Evolutionary conservation across 2,888 invertebrate species (phyloP).

Genomic region (Pseudolycoriella hygida): DNA sequence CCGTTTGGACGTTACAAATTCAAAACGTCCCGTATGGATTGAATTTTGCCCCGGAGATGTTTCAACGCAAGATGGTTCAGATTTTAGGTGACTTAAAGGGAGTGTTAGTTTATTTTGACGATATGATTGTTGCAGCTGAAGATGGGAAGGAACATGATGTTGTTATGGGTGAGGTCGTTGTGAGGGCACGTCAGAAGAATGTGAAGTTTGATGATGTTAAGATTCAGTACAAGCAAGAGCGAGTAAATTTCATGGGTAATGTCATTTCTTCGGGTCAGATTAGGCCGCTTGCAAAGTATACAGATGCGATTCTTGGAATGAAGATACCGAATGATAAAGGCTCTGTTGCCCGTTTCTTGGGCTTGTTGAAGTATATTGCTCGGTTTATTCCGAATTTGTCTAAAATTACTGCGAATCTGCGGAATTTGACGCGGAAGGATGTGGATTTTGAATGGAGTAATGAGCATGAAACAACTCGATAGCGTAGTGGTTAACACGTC

Average conservation of each 20-base stretch:
- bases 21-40: slow-evolving; percentile 9
- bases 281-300: not conserved
- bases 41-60: slow-evolving; percentile 8
- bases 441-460: not conserved
- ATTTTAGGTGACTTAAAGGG: slow-evolving; percentile 9
- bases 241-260: not conserved
- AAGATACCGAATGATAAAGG: not conserved
- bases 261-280: not conserved
- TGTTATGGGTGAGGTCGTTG: slow-evolving; percentile 6
- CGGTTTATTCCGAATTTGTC: not conserved
- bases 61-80: slow-evolving; percentile 7
- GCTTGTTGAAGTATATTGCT: not conserved
- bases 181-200: slow-evolving; percentile 5
- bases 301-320: not conserved
- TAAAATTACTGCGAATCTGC: not conserved
- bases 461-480: too few relatives aligned
- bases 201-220: not conserved
- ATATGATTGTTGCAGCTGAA: slow-evolving; percentile 12
- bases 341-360: not conserved
- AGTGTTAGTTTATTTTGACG: slow-evolving; percentile 15
- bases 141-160: slow-evolving; percentile 10
- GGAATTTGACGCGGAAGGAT: not conserved
- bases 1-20: slow-evolving; percentile 11
- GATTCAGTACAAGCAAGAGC: not conserved
- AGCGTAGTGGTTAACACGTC: too few relatives aligned